Conservation (phyloP, 2,888 invertebrate genomes). For the Cheilosia vernalis region DNA sequence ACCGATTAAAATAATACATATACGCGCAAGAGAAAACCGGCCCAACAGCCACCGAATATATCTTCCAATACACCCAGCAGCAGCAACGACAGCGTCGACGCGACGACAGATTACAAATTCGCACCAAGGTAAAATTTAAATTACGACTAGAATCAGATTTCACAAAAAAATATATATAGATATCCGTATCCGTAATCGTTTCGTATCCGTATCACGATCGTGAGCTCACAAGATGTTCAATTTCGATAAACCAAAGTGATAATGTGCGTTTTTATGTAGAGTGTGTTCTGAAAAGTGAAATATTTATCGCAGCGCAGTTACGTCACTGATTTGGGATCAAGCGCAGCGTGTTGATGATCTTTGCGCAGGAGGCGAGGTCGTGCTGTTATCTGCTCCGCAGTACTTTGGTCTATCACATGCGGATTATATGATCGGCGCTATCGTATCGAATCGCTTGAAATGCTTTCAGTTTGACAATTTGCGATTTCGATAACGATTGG, state of each 20-base stretch:
- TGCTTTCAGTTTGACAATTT: background rate
- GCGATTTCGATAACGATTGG: background rate
- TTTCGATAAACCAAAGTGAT: slow-evolving; percentile 48
- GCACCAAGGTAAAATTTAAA: slow-evolving; percentile 57
- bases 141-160: slow-evolving; percentile 63
- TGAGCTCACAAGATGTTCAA: slow-evolving; percentile 62
- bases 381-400: slow-evolving; percentile 1
- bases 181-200: background rate
- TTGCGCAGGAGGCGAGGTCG: slow-evolving; percentile 2
- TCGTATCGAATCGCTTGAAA: background rate
- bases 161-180: slow-evolving; percentile 18
- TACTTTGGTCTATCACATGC: background rate
- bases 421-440: background rate
- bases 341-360: background rate
- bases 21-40: slow-evolving; percentile 9
- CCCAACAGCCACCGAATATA: slow-evolving; percentile 67
- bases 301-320: slow-evolving; percentile 3
- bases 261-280: background rate
- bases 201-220: too few species aligned
- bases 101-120: slow-evolving; percentile 51
- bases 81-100: slow-evolving; percentile 11
- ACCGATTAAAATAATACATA: slow-evolving; percentile 72
- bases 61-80: slow-evolving; percentile 36
- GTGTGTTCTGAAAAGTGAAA: slow-evolving; percentile 16
- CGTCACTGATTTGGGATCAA: slow-evolving; percentile 27